These are phyloP conservation scores for Etheostoma perlongum DNA, from an alignment of 2,797 vertebrate species.

Conservation along the genomic window DNA sequence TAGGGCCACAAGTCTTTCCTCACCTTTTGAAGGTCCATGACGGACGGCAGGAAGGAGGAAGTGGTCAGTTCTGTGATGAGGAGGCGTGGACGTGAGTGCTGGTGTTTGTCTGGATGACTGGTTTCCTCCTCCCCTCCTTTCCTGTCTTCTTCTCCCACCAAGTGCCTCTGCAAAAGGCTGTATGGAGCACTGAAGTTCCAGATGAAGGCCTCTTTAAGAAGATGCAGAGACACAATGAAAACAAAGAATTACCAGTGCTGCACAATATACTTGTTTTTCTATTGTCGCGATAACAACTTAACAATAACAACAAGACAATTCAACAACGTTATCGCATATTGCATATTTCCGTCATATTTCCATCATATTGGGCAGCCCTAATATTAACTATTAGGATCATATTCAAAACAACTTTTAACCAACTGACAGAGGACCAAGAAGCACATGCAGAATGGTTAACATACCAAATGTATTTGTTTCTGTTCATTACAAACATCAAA, in stretches of 20 bases:
- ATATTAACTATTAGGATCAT: no score
- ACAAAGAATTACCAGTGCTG: neutral
- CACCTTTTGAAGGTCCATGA: conserved; percentile 89
- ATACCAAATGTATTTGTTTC: neutral
- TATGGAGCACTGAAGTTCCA: conserved; percentile 93
- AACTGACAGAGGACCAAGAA: neutral
- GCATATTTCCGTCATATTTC: no score
- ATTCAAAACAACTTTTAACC: no score
- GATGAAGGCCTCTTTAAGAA: conserved; percentile 90
- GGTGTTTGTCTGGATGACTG: conserved; percentile 32
- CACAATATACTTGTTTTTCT: no score
- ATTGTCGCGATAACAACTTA: no score
- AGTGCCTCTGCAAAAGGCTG: conserved; percentile 92
- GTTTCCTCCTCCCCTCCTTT: conserved; percentile 57
- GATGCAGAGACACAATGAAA: neutral
- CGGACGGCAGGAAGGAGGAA: conserved; percentile 84
- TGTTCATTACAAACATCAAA: neutral
- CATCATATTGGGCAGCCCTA: no score
- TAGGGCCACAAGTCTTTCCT: neutral
- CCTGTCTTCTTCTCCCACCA: conserved; percentile 84
- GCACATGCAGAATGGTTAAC: neutral
- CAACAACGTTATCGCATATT: no score
- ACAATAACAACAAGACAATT: no score
- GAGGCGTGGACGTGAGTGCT: conserved; percentile 45
- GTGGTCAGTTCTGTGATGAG: conserved; percentile 92